These are phyloP conservation scores for Aurelia sp. DNA, from an alignment of 30 jellyfish, hydroid and myxozoan genomes.

Conservation along the genomic window DNA sequence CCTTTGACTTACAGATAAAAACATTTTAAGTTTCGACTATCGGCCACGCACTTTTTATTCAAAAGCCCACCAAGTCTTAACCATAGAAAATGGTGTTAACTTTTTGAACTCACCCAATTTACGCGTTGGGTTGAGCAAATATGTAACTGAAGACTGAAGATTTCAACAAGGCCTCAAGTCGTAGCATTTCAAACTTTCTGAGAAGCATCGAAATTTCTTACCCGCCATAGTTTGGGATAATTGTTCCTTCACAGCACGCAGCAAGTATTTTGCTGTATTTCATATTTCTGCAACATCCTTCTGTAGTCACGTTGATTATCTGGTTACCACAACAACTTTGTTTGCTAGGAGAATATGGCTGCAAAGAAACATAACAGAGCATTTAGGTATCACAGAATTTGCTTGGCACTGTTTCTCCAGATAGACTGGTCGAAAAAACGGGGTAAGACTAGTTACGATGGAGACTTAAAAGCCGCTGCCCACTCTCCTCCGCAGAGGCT, in stretches of 20 bases:
- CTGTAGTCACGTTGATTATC: slow-evolving; percentile 37
- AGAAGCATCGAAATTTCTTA: not conserved
- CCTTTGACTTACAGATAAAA: not conserved
- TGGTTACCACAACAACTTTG: slow-evolving; percentile 80
- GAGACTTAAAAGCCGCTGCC: no score
- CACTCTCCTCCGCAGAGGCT: no score
- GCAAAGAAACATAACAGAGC: not conserved
- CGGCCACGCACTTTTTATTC: no score
- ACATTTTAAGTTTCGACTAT: not conserved
- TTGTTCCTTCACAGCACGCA: slow-evolving; percentile 76
- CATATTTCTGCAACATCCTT: slow-evolving; percentile 83
- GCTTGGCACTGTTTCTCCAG: no score
- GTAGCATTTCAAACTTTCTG: not conserved
- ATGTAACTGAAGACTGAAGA: not conserved
- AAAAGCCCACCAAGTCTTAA: no score
- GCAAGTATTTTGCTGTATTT: slow-evolving; percentile 37
- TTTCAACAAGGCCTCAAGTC: not conserved
- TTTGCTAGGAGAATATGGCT: slow-evolving; percentile 61
- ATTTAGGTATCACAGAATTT: no score
- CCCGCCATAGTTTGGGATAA: slow-evolving; percentile 61
- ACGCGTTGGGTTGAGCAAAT: not conserved
- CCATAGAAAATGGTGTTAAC: no score
- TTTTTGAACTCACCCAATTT: no score
- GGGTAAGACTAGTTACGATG: no score
- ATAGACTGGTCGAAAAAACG: no score